Conservation (phyloP, 2,113 vertebrate species). For the Egretta garzetta region DNA sequence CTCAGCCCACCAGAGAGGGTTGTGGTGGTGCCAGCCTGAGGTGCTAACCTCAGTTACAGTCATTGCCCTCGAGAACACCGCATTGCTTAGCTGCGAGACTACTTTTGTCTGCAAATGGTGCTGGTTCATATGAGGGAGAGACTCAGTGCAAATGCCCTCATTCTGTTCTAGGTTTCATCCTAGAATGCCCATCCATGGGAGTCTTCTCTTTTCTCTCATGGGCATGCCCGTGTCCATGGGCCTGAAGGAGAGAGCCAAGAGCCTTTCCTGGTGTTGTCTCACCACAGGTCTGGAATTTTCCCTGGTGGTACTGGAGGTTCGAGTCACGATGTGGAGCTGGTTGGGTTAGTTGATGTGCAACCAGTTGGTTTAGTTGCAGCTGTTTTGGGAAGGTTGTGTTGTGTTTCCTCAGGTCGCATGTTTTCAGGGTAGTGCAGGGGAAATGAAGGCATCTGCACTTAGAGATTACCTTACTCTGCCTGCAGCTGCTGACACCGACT, state of each 20-base stretch:
- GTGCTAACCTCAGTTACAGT: not conserved
- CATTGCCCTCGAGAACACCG: accelerated
- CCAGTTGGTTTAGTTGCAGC: not conserved
- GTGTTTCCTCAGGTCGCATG: not conserved
- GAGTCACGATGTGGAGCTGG: accelerated
- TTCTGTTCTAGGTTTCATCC: not conserved
- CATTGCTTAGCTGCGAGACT: not conserved
- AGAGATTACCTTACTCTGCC: not conserved
- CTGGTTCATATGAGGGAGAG: not conserved
- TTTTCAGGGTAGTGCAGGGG: not conserved
- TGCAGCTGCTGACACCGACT: accelerated
- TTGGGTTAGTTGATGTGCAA: not conserved
- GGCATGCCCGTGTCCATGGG: accelerated
- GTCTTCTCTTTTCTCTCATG: not conserved
- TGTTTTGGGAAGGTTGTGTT: not conserved
- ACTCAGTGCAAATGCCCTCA: not conserved
- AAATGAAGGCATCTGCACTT: not conserved
- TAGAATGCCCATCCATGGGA: not conserved
- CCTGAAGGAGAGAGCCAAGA: not conserved
- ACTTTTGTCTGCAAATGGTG: not conserved
- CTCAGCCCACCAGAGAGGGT: not conserved
- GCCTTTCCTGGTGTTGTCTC: not conserved
- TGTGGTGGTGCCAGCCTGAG: not conserved
- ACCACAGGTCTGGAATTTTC: not conserved
- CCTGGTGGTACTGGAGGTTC: not conserved